Conservation (phyloP, 2,113 vertebrate genomes). For the Periophthalmodon schlosseri region DNA sequence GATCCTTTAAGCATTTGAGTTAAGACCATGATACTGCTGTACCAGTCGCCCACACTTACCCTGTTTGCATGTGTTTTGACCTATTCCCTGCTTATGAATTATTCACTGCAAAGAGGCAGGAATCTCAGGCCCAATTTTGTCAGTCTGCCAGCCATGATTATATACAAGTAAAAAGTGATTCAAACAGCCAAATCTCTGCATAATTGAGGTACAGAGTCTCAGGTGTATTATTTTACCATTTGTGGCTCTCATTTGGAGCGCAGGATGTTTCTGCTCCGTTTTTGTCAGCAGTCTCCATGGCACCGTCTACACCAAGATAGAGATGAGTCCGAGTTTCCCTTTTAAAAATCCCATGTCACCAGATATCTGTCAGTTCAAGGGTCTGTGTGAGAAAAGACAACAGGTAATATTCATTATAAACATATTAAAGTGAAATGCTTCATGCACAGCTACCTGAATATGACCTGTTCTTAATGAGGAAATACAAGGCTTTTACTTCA, state of each 20-base stretch:
- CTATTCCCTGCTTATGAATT: constrained; percentile 44
- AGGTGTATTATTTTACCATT: constrained; percentile 38
- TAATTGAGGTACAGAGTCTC: constrained; percentile 47
- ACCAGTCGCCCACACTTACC: constrained; percentile 15
- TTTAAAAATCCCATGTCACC: constrained; percentile 13
- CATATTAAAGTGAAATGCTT: background rate
- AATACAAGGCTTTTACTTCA: background rate
- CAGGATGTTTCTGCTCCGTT: constrained; percentile 13
- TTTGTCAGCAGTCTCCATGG: constrained; percentile 35
- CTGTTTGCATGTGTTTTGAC: constrained; percentile 6
- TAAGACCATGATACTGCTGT: constrained; percentile 10
- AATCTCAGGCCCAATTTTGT: constrained; percentile 19
- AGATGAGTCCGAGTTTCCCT: constrained; percentile 24
- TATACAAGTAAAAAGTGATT: constrained; percentile 31
- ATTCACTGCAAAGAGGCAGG: constrained; percentile 38
- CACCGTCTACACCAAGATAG: constrained; percentile 22
- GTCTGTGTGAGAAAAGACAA: constrained; percentile 10
- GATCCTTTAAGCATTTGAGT: background rate
- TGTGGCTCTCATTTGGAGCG: constrained; percentile 2
- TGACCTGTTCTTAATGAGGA: constrained; percentile 13
- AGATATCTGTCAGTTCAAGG: constrained; percentile 3
- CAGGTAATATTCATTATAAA: background rate
- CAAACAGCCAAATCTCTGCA: constrained; percentile 27
- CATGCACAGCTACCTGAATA: background rate
- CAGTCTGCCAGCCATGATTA: constrained; percentile 37